Conservation (phyloP, 2,113 vertebrate species). For the Toxostoma redivivum region DNA sequence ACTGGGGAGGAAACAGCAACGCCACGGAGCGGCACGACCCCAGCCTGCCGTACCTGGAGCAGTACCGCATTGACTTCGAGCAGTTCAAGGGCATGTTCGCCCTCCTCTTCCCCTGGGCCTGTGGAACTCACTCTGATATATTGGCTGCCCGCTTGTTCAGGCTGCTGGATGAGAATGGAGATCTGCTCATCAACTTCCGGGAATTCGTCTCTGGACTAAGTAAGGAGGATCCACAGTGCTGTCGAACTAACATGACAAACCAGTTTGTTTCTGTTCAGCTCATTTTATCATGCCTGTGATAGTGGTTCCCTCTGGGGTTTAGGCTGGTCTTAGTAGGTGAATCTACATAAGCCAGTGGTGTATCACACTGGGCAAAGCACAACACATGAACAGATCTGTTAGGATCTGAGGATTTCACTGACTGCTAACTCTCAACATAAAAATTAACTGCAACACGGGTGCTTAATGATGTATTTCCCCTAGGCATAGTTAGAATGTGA, state of each 20-base stretch:
- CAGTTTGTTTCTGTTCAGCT: not conserved
- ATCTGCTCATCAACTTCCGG: slow-evolving; percentile 93
- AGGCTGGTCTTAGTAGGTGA: not conserved
- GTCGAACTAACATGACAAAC: not conserved
- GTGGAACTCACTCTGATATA: slow-evolving; percentile 84
- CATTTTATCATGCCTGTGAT: not conserved
- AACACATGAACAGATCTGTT: rapidly evolving
- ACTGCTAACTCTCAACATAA: rapidly evolving
- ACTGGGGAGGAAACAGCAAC: slow-evolving; percentile 95
- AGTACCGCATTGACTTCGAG: slow-evolving; percentile 95
- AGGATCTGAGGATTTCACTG: not conserved
- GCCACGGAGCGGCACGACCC: slow-evolving; percentile 92
- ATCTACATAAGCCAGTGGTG: not conserved
- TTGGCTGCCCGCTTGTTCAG: slow-evolving; percentile 88
- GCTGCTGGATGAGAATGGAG: slow-evolving; percentile 90
- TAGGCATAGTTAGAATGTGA: not conserved
- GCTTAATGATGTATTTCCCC: not conserved
- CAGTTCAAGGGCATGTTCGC: slow-evolving; percentile 93
- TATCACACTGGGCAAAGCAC: not conserved
- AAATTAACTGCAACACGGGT: not conserved
- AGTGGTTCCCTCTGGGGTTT: not conserved
- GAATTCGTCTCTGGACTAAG: slow-evolving; percentile 93
- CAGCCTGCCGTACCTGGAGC: slow-evolving; percentile 96
- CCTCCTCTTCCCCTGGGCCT: slow-evolving; percentile 92
- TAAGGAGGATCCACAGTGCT: slow-evolving; percentile 53